Evolutionary conservation across 2,888 invertebrate genomes (phyloP).

Genomic region (Ormyrus pomaceus): DNA sequence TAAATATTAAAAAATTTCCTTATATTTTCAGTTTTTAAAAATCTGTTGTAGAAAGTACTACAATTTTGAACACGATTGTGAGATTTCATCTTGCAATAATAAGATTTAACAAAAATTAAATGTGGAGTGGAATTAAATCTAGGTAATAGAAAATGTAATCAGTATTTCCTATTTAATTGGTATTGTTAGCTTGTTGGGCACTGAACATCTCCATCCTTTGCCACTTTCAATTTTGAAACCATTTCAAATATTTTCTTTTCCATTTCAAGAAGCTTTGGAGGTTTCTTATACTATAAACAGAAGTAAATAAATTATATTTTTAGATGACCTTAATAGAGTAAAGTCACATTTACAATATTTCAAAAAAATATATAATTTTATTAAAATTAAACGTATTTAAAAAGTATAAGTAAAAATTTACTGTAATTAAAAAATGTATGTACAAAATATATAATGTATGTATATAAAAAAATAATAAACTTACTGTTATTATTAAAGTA

Average conservation of each 20-base stretch:
- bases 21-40: background rate
- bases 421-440: background rate
- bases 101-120: background rate
- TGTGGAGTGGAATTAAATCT: background rate
- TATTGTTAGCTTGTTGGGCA: constrained; percentile 69
- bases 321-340: no score
- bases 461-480: constrained; percentile 63
- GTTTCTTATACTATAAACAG: constrained; percentile 85
- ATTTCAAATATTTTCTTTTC: constrained; percentile 78
- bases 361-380: background rate
- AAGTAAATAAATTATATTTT: constrained; percentile 8
- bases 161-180: background rate
- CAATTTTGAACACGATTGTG: no score
- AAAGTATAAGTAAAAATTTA: background rate
- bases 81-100: no score
- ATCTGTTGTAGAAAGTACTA: no score
- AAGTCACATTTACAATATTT: no score
- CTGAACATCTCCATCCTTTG: constrained; percentile 69
- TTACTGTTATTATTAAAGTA: constrained; percentile 86
- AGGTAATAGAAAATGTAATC: background rate
- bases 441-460: no score
- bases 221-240: constrained; percentile 66
- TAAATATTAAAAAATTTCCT: background rate
- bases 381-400: background rate
- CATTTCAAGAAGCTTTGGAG: constrained; percentile 82